Evolutionary conservation across 2,888 invertebrate genomes (phyloP).

Genomic region (Rotaria sp.): DNA sequence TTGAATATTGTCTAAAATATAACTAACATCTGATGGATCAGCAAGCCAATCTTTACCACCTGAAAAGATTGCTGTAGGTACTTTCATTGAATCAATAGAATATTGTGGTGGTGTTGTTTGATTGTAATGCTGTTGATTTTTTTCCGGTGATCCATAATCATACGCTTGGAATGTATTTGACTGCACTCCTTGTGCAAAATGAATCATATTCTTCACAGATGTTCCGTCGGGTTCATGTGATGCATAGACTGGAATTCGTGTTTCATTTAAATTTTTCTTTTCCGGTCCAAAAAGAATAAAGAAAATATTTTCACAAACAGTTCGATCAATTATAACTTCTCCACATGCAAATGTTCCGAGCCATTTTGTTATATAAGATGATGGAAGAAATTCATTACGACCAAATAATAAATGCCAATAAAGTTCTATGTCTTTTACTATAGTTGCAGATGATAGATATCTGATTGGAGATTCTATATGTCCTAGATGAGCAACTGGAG

Average conservation of each 20-base stretch:
- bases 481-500: slow-evolving; percentile 62
- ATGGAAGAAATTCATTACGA: slow-evolving; percentile 68
- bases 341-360: slow-evolving; percentile 64
- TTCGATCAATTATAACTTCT: slow-evolving; percentile 60
- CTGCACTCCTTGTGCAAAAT: slow-evolving; percentile 44
- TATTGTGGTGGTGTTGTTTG: slow-evolving; percentile 53
- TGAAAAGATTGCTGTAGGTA: slow-evolving; percentile 62
- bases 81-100: slow-evolving; percentile 46
- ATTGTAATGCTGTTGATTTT: slow-evolving; percentile 50
- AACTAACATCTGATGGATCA: slow-evolving; percentile 54
- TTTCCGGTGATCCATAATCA: slow-evolving; percentile 62
- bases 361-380: slow-evolving; percentile 62
- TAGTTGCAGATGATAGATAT: slow-evolving; percentile 62
- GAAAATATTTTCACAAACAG: slow-evolving; percentile 67
- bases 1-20: slow-evolving; percentile 43
- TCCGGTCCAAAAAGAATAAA: slow-evolving; percentile 71
- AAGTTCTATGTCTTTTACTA: slow-evolving; percentile 62
- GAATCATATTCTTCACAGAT: slow-evolving; percentile 65
- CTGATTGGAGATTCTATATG: slow-evolving; percentile 65
- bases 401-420: slow-evolving; percentile 61
- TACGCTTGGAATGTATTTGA: slow-evolving; percentile 62
- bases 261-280: slow-evolving; percentile 64
- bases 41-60: slow-evolving; percentile 70
- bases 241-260: slow-evolving; percentile 65
- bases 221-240: slow-evolving; percentile 69